phyloP scores from a whole-genome alignment of 2,797 vertebrate species.

The Notamacropus eugenii region DNA sequence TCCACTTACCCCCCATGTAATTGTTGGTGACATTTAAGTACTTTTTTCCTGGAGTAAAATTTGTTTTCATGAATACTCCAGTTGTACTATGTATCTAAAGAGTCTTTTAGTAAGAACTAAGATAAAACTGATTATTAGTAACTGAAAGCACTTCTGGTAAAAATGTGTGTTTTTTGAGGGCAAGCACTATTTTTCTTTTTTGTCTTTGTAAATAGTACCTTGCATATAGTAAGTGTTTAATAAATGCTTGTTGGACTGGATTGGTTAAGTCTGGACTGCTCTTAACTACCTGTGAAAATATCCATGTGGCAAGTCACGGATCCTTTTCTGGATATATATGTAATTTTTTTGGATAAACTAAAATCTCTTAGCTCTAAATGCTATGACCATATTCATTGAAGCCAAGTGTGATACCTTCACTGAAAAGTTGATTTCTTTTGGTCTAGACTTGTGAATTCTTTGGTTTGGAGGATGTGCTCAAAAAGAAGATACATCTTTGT shows the following conservation, averaged over 20 bases:
- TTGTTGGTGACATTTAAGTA: neutral
- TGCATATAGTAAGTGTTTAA: neutral
- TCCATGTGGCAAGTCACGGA: neutral
- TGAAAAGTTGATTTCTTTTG: neutral
- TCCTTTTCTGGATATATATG: neutral
- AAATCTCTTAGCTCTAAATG: neutral
- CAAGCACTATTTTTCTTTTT: neutral
- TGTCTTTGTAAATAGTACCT: neutral
- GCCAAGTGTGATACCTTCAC: neutral
- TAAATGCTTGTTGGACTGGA: neutral
- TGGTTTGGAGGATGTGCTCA: neutral
- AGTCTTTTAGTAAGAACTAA: neutral
- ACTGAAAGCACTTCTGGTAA: neutral
- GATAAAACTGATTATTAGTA: neutral
- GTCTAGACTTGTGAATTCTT: neutral
- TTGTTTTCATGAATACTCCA: neutral
- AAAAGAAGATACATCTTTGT: neutral
- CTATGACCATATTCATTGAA: neutral
- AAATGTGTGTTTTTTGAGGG: neutral
- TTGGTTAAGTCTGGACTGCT: neutral
- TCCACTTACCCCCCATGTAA: neutral
- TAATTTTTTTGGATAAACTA: constrained; percentile 42
- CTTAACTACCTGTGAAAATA: neutral
- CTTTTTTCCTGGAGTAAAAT: neutral
- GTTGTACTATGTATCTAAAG: neutral